phyloP scores from a whole-genome alignment of 2,797 vertebrate species.

The Lateolabrax maculatus region DNA sequence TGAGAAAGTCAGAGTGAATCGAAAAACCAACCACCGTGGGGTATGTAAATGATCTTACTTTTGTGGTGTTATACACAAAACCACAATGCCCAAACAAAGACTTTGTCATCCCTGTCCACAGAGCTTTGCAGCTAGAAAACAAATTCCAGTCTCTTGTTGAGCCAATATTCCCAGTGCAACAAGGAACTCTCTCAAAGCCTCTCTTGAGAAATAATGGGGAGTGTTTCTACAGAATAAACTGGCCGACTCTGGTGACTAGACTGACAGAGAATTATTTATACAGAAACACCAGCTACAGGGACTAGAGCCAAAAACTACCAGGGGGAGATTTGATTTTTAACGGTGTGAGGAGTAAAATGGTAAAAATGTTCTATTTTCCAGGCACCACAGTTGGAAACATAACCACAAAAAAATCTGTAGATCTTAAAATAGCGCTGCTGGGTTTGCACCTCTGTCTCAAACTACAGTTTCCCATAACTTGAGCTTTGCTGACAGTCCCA shows the following conservation, averaged over 20 bases:
- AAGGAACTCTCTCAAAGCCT: constrained; percentile 11
- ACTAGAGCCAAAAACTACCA: background rate
- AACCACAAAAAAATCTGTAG: background rate
- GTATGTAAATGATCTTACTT: background rate
- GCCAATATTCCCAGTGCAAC: background rate
- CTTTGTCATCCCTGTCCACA: background rate
- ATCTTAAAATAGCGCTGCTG: background rate
- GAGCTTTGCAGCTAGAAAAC: background rate
- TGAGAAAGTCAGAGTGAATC: background rate
- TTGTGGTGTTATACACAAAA: background rate
- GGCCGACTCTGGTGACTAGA: constrained; percentile 5
- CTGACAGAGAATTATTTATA: constrained; percentile 35
- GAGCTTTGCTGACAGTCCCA: background rate
- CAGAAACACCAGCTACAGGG: background rate
- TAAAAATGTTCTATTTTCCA: background rate
- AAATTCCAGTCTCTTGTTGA: background rate
- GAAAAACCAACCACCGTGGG: background rate
- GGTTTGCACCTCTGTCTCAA: background rate
- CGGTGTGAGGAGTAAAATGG: background rate
- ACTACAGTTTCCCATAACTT: background rate
- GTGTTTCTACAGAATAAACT: constrained; percentile 5
- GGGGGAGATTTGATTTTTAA: background rate
- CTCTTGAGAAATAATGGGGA: background rate
- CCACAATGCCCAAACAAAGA: background rate
- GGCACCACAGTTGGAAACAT: background rate